A percentile compares a stretch with the other conserved stretches of the same genome.
Evolutionary conservation across 2,113 vertebrate species (phyloP).

Genomic region (Pteropus alecto): DNA sequence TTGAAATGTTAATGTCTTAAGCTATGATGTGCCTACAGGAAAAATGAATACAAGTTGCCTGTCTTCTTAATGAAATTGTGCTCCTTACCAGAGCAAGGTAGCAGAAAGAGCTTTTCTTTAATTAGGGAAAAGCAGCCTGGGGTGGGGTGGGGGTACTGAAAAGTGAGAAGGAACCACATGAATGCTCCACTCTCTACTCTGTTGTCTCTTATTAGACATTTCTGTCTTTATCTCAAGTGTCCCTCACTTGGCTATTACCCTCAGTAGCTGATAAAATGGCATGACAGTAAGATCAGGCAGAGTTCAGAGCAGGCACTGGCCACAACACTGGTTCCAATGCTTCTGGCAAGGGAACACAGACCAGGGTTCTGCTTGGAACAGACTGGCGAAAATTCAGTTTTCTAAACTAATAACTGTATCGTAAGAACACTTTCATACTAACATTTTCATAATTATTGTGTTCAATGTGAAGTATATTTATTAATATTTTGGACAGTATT

Average conservation of each 20-base stretch:
- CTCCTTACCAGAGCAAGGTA: background rate
- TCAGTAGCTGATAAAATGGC: conserved; percentile 63
- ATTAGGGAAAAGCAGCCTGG: background rate
- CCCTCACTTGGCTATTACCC: background rate
- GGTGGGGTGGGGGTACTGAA: background rate
- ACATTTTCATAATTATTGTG: conserved; percentile 71
- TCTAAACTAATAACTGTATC: conserved; percentile 88
- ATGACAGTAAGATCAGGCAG: conserved; percentile 83
- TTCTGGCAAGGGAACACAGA: conserved; percentile 90
- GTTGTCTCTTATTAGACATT: background rate
- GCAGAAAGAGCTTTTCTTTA: background rate
- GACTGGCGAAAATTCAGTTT: conserved; percentile 78
- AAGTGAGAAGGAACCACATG: accelerated
- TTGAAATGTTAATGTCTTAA: conserved; percentile 44
- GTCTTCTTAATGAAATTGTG: background rate
- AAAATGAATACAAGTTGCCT: background rate
- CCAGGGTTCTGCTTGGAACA: conserved; percentile 65
- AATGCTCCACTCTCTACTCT: background rate
- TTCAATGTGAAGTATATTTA: conserved; percentile 73
- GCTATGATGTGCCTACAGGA: background rate
- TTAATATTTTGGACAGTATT: conserved; percentile 81
- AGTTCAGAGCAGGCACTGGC: conserved; percentile 87
- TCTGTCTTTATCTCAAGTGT: background rate
- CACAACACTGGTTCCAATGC: conserved; percentile 90
- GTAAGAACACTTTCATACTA: conserved; percentile 80